Evolutionary conservation across 1,140 invertebrate genomes (phyloP).

Genomic region (Eupristina koningsbergeri): DNA sequence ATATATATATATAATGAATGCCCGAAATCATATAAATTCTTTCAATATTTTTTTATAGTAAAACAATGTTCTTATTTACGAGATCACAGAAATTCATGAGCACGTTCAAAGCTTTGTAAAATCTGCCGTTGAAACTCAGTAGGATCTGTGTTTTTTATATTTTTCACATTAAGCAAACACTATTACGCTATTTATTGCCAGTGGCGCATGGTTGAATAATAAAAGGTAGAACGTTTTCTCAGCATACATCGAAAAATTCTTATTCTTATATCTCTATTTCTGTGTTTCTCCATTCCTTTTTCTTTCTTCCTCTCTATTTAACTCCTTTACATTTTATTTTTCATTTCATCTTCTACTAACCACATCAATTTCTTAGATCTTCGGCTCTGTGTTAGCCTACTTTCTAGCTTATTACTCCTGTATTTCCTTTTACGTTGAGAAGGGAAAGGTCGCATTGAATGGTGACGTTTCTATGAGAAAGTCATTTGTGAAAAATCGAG

Average conservation of each 20-base stretch:
- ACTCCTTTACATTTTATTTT: neutral
- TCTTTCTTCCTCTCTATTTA: neutral
- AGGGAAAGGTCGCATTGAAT: neutral
- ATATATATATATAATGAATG: neutral
- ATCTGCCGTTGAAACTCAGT: too few relatives aligned
- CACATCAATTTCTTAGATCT: neutral
- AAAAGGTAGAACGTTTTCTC: neutral
- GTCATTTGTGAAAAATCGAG: conserved; percentile 20
- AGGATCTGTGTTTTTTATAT: too few relatives aligned
- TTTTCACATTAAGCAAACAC: too few relatives aligned
- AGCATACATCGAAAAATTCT: too few relatives aligned
- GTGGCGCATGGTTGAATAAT: neutral
- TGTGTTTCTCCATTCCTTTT: neutral
- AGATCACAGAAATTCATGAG: too few relatives aligned
- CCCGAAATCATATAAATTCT: neutral
- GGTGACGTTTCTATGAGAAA: neutral
- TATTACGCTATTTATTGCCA: conserved; percentile 30
- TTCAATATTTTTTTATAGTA: neutral
- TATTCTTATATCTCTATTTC: neutral
- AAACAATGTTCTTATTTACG: too few relatives aligned
- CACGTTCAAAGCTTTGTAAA: too few relatives aligned
- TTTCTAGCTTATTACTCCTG: conserved; percentile 33
- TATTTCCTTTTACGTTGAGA: conserved; percentile 7
- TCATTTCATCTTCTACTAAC: neutral
- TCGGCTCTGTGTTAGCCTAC: conserved; percentile 19